A percentile compares a stretch with the other conserved stretches of the same genome.
Conservation (phyloP, 2,797 vertebrate species). For the Cuniculus paca region DNA sequence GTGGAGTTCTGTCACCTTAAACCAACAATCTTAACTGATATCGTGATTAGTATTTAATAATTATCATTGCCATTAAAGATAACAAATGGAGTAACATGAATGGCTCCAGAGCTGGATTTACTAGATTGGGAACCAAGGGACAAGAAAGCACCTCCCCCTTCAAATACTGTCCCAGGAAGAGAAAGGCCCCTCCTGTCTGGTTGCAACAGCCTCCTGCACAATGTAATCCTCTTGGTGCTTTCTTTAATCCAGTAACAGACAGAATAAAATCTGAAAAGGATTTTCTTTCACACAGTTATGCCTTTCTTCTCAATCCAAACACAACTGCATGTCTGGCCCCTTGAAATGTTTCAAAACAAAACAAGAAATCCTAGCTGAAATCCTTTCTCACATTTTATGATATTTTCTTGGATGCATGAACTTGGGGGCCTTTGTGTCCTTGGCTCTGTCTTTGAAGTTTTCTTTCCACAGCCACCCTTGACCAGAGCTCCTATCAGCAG, state of each 20-base stretch:
- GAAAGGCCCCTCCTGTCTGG: not conserved
- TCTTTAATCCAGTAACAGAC: slow-evolving; percentile 73
- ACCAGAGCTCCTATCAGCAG: slow-evolving; percentile 36
- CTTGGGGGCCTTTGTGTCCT: slow-evolving; percentile 56
- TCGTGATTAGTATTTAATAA: slow-evolving; percentile 31
- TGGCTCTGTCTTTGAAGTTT: slow-evolving; percentile 3
- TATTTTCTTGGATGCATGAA: slow-evolving; percentile 62
- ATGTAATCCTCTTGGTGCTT: slow-evolving; percentile 60
- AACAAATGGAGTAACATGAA: not conserved
- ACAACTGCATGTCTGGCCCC: slow-evolving; percentile 44
- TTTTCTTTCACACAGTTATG: slow-evolving; percentile 76
- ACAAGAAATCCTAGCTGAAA: slow-evolving; percentile 38
- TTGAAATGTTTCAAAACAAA: slow-evolving; percentile 74
- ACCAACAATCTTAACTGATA: not conserved
- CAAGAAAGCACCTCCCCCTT: not conserved
- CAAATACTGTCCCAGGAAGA: not conserved
- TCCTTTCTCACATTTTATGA: slow-evolving; percentile 41
- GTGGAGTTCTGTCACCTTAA: not conserved
- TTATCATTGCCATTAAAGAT: not conserved
- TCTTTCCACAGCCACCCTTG: not conserved
- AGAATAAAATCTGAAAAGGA: slow-evolving; percentile 70
- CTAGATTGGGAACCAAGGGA: not conserved
- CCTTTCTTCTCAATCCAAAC: slow-evolving; percentile 74
- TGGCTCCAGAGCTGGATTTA: not conserved
- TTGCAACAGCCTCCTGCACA: not conserved